Conservation (phyloP, 2,113 vertebrate species). For the Siniperca chuatsi region DNA sequence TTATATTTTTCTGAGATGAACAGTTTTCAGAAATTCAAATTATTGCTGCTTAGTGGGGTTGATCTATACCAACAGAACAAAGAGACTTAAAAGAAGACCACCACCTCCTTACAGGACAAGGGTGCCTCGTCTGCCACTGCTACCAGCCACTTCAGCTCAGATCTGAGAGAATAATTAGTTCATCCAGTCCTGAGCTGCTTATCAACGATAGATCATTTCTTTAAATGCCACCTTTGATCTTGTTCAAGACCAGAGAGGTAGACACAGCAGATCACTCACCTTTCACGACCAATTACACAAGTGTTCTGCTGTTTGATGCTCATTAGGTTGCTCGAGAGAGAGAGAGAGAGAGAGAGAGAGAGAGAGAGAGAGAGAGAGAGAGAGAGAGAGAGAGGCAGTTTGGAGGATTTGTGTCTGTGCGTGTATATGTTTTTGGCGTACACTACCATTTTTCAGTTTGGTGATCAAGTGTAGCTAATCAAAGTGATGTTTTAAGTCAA, state of each 20-base stretch:
- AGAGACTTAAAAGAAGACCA: constrained; percentile 14
- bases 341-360: too few relatives aligned
- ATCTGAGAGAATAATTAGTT: constrained; percentile 58
- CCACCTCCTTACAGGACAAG: constrained; percentile 9
- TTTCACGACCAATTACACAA: constrained; percentile 13
- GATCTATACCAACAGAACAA: background rate
- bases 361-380: too few relatives aligned
- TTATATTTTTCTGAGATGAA: background rate
- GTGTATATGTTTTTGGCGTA: background rate
- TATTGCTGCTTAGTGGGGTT: background rate
- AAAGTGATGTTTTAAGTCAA: background rate
- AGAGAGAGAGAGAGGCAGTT: too few relatives aligned
- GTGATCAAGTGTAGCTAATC: background rate
- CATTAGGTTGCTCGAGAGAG: constrained; percentile 22
- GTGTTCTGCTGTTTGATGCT: background rate
- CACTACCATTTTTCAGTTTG: background rate
- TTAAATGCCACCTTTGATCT: constrained; percentile 55
- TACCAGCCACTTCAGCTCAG: background rate
- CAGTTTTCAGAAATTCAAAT: background rate
- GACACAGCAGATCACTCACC: constrained; percentile 8
- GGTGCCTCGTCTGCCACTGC: background rate
- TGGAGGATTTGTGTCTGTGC: background rate
- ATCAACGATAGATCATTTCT: constrained; percentile 8
- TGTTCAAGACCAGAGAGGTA: background rate
- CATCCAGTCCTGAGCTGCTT: background rate